phyloP scores from a whole-genome alignment of 1,140 invertebrate genomes.

The Drosophila lacertosa region DNA sequence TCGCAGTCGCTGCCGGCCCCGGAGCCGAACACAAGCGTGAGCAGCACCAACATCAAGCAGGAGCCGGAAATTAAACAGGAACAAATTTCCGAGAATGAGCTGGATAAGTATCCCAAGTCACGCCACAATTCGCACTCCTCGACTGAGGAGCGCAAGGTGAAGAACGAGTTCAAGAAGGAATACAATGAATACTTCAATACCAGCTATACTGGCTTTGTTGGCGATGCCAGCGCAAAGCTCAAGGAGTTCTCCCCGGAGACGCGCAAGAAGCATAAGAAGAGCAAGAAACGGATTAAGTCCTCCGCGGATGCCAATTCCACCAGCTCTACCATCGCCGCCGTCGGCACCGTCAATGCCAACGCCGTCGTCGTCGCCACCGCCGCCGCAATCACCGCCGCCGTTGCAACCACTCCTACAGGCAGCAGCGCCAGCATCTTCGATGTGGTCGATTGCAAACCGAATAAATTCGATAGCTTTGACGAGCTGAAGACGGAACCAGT shows the following conservation, averaged over 20 bases:
- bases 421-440: constrained; percentile 52
- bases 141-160: constrained; percentile 58
- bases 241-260: constrained; percentile 84
- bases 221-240: constrained; percentile 35
- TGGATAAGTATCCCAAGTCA: constrained; percentile 53
- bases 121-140: constrained; percentile 69
- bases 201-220: constrained; percentile 35
- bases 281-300: constrained; percentile 91
- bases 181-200: constrained; percentile 59
- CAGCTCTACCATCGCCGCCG: constrained; percentile 3
- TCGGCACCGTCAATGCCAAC: background rate
- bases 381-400: constrained; percentile 55
- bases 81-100: constrained; percentile 55
- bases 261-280: constrained; percentile 92
- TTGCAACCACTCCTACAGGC: background rate
- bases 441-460: constrained; percentile 53
- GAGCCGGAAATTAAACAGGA: constrained; percentile 82
- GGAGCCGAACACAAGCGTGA: constrained; percentile 65
- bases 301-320: constrained; percentile 61
- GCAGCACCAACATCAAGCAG: constrained; percentile 54
- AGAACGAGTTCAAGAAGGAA: constrained; percentile 82
- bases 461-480: constrained; percentile 61
- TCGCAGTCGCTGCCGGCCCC: constrained; percentile 82
- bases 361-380: constrained; percentile 76
- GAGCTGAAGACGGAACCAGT: constrained; percentile 55